Evolutionary conservation across 37 sponge, comb jelly and placozoan genomes (phyloP), one percentile per base, ranked within the genome.

Genomic region (Petrosia ficiformis): DNA sequence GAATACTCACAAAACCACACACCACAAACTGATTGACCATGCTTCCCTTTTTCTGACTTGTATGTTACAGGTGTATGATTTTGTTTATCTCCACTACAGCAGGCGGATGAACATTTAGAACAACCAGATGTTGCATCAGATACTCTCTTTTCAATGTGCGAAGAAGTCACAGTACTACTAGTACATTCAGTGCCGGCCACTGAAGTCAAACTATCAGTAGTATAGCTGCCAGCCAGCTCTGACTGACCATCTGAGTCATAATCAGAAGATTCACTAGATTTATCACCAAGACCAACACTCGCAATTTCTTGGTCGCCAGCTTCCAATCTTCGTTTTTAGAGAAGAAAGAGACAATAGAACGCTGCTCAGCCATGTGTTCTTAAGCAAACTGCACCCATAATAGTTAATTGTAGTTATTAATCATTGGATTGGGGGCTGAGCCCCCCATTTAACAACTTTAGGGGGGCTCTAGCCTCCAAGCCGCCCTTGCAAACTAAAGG

Each of bases 1-100:
- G 70, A 39, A 69, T 40, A 69, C 70, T 69, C 70, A 40, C 36
- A 28, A 69, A 69, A 69, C 70, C 70, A 69, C 54, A 48, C 14
- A 14, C 54, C 54, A 48, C 54, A 48, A 48, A n/a, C 25, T 48
- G 52, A 29, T 44, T 30, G 52, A 72, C 54, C 54, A 48, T 48
- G 14, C 8, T 14, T 19, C 14, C 54, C 54, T 14, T 48, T 48
- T 48, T 48, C 14, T 48, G 54, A 48, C 54, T 48, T 48, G 54
- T 48, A 48, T 48, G 54, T 48, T 14, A 48, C 14, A 14, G 54
- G 14, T 48, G 8, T 8, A 48, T 14, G 14, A 48, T 48, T 48
- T 19, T 19, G 54, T 48, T 48, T 48, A 48, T 48, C 54, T 19
- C 54, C 54, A 48, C 54, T 48, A 48, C 8, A 48, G 54, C 54